Base-by-base conservation (phyloP, 37 sponge, comb jelly and placozoan genomes). In the Ianthella basta region DNA sequence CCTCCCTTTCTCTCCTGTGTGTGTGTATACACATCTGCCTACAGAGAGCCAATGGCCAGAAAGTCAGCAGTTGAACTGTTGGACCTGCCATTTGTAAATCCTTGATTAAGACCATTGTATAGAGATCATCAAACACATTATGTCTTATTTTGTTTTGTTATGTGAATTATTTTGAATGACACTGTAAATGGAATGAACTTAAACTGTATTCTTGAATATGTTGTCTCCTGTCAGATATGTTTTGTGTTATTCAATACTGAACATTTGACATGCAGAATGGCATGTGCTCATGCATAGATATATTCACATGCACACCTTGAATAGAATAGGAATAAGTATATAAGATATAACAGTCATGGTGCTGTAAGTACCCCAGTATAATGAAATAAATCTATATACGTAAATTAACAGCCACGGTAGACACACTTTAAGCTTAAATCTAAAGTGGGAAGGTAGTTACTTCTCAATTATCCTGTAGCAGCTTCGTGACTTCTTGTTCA, bases 61-160 rank as follows among this genome's bases (percentile, higher is more conserved):
- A 80, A 84, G 6, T 91, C 92, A 72, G 89, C 92, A 61, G 70
- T 67, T 66, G 89, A 91, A 77, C 82, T 91, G 25, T 79, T 91
- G 73, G 90, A 87, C 38, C 44, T 80, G 34, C 70, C 92, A 82
- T 91, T 91, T 85, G 86, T 90, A 57, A 86, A 65, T 33, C 40
- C 86, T 55, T n/a, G n/a, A n/a, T n/a, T 89, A 61, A 61, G 29
- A 61, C 64, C 3, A 61, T 61, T 61, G 64, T 61, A 61, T 61
- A 61, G 24, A 29, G 24, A 29, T 6, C 13, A 61, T 61, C 10
- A 61, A 61, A 27, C 64, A 61, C 24, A 61, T 61, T 61, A 61
- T 61, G 2, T 13, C 2, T 29, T 61, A 10, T 61, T 61, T 61
- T n/a, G 24, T n/a, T 29, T 29, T 61, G 29, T 27, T 4, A 2